These are phyloP conservation scores for Bradysia coprophila DNA, from an alignment of 1,140 invertebrate genomes.

Conservation along the genomic window DNA sequence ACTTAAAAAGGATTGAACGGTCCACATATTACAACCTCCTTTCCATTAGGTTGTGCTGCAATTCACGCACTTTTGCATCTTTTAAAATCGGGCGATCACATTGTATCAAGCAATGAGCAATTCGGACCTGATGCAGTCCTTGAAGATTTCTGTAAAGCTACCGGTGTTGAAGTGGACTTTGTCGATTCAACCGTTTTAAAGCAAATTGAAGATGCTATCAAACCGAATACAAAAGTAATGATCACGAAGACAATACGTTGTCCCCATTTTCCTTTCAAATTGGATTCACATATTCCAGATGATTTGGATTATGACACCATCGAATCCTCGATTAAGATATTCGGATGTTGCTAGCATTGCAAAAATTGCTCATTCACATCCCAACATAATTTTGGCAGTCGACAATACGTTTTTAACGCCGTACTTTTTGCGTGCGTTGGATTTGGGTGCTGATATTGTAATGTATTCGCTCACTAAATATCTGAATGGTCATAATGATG, in stretches of 20 bases:
- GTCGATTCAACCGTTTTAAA: slow-evolving; percentile 45
- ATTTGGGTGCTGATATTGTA: slow-evolving; percentile 44
- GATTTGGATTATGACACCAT: slow-evolving; percentile 77
- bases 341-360: slow-evolving; percentile 53
- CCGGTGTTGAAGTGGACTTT: slow-evolving; percentile 46
- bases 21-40: too few relatives aligned
- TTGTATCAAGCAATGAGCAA: slow-evolving; percentile 75
- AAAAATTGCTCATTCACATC: slow-evolving; percentile 19
- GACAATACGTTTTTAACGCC: slow-evolving; percentile 53
- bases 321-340: slow-evolving; percentile 73
- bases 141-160: slow-evolving; percentile 30
- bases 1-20: too few relatives aligned
- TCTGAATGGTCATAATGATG: slow-evolving; percentile 53
- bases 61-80: slow-evolving; percentile 49
- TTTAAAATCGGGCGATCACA: slow-evolving; percentile 66
- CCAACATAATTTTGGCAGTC: slow-evolving; percentile 36
- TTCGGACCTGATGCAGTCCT: slow-evolving; percentile 52
- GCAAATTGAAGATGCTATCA: slow-evolving; percentile 39
- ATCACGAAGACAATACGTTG: neutral
- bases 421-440: slow-evolving; percentile 35
- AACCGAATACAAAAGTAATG: slow-evolving; percentile 53
- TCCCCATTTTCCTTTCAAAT: neutral
- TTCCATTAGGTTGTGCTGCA: slow-evolving; percentile 76
- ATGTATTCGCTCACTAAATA: slow-evolving; percentile 54
- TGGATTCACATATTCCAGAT: slow-evolving; percentile 28